phyloP scores from a whole-genome alignment of 2,113 vertebrate species.

The Paracyprichromis sp. region DNA sequence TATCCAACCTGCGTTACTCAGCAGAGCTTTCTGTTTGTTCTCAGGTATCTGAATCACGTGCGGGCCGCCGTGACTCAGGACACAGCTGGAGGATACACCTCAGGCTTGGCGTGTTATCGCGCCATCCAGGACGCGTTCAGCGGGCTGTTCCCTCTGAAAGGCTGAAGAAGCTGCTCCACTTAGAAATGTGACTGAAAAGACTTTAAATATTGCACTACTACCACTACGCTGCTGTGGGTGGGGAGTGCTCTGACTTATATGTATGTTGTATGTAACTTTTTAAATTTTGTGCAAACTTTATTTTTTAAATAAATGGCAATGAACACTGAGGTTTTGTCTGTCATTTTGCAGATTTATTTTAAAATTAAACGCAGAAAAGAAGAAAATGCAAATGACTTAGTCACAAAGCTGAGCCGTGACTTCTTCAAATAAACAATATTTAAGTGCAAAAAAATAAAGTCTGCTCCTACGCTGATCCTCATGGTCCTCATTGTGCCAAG shows the following conservation, averaged over 20 bases:
- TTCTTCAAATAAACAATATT: not conserved
- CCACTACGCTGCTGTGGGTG: not conserved
- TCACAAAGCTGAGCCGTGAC: not conserved
- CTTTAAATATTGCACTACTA: not conserved
- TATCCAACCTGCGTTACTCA: constrained; percentile 17
- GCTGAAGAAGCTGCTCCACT: not conserved
- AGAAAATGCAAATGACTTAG: not conserved
- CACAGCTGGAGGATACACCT: constrained; percentile 89
- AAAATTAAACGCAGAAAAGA: not conserved
- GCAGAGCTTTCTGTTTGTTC: constrained; percentile 34
- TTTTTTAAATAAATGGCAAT: constrained; percentile 43
- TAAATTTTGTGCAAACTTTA: constrained; percentile 9
- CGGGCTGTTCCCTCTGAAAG: constrained; percentile 73
- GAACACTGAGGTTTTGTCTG: not conserved
- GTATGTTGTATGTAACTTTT: not conserved
- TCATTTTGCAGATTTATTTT: constrained; percentile 23
- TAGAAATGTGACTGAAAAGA: not conserved
- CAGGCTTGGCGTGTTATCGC: constrained; percentile 88
- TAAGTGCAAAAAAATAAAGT: not conserved
- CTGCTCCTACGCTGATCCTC: not conserved
- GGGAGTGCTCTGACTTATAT: not conserved
- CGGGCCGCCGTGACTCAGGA: constrained; percentile 85
- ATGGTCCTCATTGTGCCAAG: not conserved
- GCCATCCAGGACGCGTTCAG: constrained; percentile 96
- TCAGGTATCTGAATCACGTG: constrained; percentile 92